Base-by-base conservation (phyloP, 2,113 vertebrate species). In the Callopanchax toddi region DNA sequence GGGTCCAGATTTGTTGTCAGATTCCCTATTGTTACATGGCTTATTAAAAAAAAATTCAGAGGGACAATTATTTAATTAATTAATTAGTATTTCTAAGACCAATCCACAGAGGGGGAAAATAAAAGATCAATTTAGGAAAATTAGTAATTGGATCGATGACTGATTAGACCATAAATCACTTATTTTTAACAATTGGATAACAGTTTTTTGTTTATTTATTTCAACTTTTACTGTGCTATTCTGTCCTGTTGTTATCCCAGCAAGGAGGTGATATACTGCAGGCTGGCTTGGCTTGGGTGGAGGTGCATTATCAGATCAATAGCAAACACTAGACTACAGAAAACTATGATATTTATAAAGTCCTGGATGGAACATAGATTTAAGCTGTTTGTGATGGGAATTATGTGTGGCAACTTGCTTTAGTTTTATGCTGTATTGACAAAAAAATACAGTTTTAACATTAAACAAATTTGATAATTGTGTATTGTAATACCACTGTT, bases 251-350 rank as follows among this genome's bases (percentile, higher is more conserved):
- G 75, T 65, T 68, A 44, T 72, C 54, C 23, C 50, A 66, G 66
- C 2, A 20, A 25, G 11, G 40, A 26, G 62, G 49, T 13, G 52
- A 65, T 43, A 75, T 42, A 5, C 54, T 8, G 53, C 81, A 87
- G 72, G 82, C 81, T 79, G 77, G 74, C 55, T 26, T 79, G 77
- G 74, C 55, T 26, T 60, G 86, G 90, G 86, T 37, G 84, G 82
- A 73, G 87, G 78, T 64, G 68, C 12, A 21, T 83, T 84, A 79
- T 89, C 82, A 72, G 65, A 78, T 78, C 25, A 65, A 25, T 65
- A 36, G 52, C 52, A 16, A 56, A 60, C 39, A 17, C 39, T 39
- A 42, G 42, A 40, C 34, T 44, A 29, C 32, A n/a, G 20, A 43
- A 6, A 55, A 61, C 63, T 1, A 26, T 40, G 23, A 10, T 22